Conservation (phyloP, 2,888 invertebrate genomes). For the Orthosia incerta region DNA sequence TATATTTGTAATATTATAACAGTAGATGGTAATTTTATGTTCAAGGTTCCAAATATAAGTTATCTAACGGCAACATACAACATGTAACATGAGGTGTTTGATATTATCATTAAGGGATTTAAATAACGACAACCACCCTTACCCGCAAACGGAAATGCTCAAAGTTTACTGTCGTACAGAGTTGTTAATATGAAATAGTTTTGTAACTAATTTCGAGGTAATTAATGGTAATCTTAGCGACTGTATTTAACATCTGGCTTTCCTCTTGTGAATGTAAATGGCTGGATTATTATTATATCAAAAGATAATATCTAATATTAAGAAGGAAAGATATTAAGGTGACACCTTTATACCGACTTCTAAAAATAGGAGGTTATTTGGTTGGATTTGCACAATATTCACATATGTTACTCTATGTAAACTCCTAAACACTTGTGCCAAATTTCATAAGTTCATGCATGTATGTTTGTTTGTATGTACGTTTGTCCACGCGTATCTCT, state of each 20-base stretch:
- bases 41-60: slow-evolving; percentile 11
- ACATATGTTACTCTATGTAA: too few species aligned
- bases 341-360: too few species aligned
- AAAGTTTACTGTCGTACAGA: slow-evolving; percentile 56
- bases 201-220: slow-evolving; percentile 59
- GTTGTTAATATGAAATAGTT: slow-evolving; percentile 68
- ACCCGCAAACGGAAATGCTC: slow-evolving; percentile 51
- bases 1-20: neutral
- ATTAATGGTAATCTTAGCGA: slow-evolving; percentile 54
- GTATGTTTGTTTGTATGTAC: too few species aligned
- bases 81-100: slow-evolving; percentile 10
- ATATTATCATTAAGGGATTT: slow-evolving; percentile 55
- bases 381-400: too few species aligned
- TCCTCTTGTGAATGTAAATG: slow-evolving; percentile 14
- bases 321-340: too few species aligned
- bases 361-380: too few species aligned
- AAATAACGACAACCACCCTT: slow-evolving; percentile 40
- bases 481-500: too few species aligned
- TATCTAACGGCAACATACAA: slow-evolving; percentile 9
- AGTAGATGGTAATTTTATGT: slow-evolving; percentile 19
- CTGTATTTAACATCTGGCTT: slow-evolving; percentile 33
- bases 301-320: neutral
- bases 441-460: too few species aligned
- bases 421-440: too few species aligned
- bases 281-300: slow-evolving; percentile 6